A percentile compares a stretch with the other conserved stretches of the same genome.
Evolutionary conservation across 30 jellyfish, hydroid and myxozoan species (phyloP).

Genomic region (Aurelia sp.): DNA sequence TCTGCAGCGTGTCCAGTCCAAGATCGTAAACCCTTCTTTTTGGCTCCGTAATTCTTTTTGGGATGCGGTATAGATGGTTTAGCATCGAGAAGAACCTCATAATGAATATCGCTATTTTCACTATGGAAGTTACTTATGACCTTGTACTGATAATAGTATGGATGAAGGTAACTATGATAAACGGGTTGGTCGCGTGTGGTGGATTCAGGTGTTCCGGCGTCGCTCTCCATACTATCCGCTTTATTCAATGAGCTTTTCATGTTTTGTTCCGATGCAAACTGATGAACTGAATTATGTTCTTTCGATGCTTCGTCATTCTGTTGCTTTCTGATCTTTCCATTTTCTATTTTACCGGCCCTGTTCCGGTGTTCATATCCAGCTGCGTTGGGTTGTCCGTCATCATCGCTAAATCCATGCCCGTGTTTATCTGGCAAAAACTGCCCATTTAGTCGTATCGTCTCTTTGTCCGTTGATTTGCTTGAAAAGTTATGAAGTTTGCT

Average conservation of each 20-base stretch:
- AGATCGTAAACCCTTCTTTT: neutral
- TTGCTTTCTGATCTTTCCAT: constrained; percentile 42
- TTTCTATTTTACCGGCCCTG: constrained; percentile 63
- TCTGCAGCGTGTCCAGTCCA: neutral
- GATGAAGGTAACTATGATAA: too few species aligned
- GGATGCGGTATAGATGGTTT: constrained; percentile 40
- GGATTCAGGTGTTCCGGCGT: neutral
- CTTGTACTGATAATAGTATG: too few species aligned
- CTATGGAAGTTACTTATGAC: too few species aligned
- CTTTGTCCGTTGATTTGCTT: too few species aligned
- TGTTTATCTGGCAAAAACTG: too few species aligned
- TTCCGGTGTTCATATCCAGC: constrained; percentile 77
- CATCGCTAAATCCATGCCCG: too few species aligned
- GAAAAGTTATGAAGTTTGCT: too few species aligned
- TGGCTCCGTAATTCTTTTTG: neutral
- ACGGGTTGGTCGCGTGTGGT: too few species aligned
- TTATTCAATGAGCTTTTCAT: constrained; percentile 5
- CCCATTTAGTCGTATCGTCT: too few species aligned
- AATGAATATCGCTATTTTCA: too few species aligned
- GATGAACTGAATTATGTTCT: constrained; percentile 40
- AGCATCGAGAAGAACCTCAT: constrained; percentile 21
- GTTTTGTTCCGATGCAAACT: constrained; percentile 13
- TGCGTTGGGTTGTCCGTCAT: constrained; percentile 57
- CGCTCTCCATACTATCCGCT: neutral
- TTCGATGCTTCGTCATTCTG: constrained; percentile 41